Percentiles rank a stretch among this genome's conserved stretches.
Evolutionary conservation across 2,888 invertebrate genomes (phyloP).

Genomic region (Galeopsomyia nigrocyanea): DNA sequence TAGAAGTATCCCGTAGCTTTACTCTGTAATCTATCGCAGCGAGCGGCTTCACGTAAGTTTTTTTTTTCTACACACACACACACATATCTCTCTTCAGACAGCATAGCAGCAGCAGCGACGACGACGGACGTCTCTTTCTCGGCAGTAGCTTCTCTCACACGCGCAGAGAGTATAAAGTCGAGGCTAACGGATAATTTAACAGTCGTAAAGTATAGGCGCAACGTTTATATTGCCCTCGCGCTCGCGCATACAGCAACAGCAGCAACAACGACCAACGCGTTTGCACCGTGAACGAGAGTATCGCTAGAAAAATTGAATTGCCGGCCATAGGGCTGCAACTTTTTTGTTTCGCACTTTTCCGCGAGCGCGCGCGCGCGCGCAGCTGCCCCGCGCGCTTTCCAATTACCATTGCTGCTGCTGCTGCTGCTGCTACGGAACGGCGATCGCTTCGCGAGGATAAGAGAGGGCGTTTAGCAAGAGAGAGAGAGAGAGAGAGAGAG

Average conservation of each 20-base stretch:
- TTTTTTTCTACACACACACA: too few species aligned
- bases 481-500: not conserved
- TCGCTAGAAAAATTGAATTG: too few species aligned
- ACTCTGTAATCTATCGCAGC: slow-evolving; percentile 23
- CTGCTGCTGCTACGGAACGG: not conserved
- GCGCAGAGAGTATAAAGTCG: not conserved
- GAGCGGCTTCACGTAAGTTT: slow-evolving; percentile 3
- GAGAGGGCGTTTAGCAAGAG: not conserved
- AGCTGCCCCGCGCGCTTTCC: slow-evolving; percentile 29
- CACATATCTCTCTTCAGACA: too few species aligned
- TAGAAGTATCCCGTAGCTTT: not conserved
- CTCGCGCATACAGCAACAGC: too few species aligned
- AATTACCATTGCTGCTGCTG: slow-evolving; percentile 23
- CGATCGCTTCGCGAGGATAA: not conserved
- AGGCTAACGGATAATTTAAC: slow-evolving; percentile 48
- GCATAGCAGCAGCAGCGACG: too few species aligned
- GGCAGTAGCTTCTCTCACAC: slow-evolving; percentile 23
- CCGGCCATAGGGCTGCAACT: too few species aligned
- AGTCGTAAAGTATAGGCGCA: slow-evolving; percentile 7
- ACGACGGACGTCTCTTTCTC: slow-evolving; percentile 36
- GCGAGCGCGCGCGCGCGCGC: slow-evolving; percentile 38
- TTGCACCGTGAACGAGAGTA: too few species aligned
- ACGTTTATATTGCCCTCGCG: not conserved
- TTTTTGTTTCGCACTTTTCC: not conserved
- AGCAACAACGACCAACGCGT: too few species aligned